Evolutionary conservation across 2,888 invertebrate species (phyloP), one percentile per base, ranked within the genome.

Genomic region (Fabriciana adippe): DNA sequence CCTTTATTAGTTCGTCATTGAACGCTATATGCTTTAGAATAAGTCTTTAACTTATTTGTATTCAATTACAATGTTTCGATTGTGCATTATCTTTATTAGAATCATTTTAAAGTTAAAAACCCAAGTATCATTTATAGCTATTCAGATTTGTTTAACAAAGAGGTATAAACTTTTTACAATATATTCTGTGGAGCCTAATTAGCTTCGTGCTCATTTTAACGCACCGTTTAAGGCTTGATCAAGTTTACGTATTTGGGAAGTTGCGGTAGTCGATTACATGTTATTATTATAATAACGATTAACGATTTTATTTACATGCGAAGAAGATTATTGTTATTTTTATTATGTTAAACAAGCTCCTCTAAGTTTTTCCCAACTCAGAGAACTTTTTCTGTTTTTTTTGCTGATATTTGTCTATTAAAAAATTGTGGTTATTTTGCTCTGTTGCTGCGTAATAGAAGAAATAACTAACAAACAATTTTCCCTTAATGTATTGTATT

Each of bases 241-340:
- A 78, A 79, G 85, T 87, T 83, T 75, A 80, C 89, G 66, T 87
- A 90, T 90, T 85, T 84, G 88, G 89, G 66, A 62, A 72, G 73
- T 68, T 75, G 71, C 68, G 78, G 78, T 81, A 79, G 79, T 80
- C 78, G 76, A 75, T 74, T 72, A 72, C 73, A 73, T 77, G 79
- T 79, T 79, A 80, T 80, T 77, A 64, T 69, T 21, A 47, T 35
- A 48, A 55, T 64, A 61, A 64, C 48, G 16, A 45, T 66, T 64
- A 61, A 64, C 48, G 16, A 45, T 66, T 62, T 51, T 48, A 50
- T 59, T 18, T 62, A 45, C 51, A 16, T 57, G 21, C 47, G 35
- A 48, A 18, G n/a, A 59, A 55, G 21, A 35, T 18, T 63, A 41
- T 45, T 41, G 35, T 54, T 13, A 45, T 60, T 53, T 51, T 64